A percentile compares a stretch with the other conserved stretches of the same genome.
These are phyloP conservation scores for Trichechus manatus DNA, from an alignment of 2,113 vertebrate genomes.

Conservation along the genomic window DNA sequence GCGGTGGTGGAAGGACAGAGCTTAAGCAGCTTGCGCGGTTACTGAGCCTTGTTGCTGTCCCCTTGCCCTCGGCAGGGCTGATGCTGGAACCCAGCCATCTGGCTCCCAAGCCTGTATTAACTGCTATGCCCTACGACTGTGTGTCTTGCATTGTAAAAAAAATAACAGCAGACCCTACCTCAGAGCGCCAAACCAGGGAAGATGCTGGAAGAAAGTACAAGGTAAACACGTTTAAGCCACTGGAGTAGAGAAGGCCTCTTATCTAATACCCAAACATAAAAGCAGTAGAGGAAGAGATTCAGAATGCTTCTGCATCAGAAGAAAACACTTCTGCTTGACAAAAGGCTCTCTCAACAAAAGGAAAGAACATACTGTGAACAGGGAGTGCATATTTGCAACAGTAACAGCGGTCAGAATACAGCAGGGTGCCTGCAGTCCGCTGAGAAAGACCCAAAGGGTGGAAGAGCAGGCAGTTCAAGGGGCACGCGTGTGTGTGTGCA, in stretches of 20 bases:
- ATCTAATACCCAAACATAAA: fast-evolving
- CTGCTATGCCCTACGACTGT: fast-evolving
- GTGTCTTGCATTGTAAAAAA: neutral
- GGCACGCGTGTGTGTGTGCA: neutral
- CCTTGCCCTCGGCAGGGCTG: neutral
- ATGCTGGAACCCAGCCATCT: neutral
- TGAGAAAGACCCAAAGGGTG: neutral
- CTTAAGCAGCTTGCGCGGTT: too few species aligned
- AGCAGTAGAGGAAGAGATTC: fast-evolving
- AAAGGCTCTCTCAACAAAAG: fast-evolving
- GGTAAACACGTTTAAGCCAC: fast-evolving
- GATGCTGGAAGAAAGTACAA: fast-evolving
- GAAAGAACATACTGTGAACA: fast-evolving
- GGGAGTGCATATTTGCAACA: fast-evolving
- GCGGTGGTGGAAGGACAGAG: too few species aligned
- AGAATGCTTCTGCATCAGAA: fast-evolving
- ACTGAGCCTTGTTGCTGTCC: too few species aligned
- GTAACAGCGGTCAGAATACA: neutral
- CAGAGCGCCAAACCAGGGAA: fast-evolving
- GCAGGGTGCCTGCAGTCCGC: too few species aligned
- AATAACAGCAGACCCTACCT: neutral
- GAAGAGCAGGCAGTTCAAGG: too few species aligned
- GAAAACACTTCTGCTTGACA: fast-evolving
- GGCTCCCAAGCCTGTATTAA: neutral
- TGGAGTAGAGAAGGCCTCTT: fast-evolving